Base-by-base conservation (phyloP, 2,888 invertebrate species). In the Netelia fuscicornis region DNA sequence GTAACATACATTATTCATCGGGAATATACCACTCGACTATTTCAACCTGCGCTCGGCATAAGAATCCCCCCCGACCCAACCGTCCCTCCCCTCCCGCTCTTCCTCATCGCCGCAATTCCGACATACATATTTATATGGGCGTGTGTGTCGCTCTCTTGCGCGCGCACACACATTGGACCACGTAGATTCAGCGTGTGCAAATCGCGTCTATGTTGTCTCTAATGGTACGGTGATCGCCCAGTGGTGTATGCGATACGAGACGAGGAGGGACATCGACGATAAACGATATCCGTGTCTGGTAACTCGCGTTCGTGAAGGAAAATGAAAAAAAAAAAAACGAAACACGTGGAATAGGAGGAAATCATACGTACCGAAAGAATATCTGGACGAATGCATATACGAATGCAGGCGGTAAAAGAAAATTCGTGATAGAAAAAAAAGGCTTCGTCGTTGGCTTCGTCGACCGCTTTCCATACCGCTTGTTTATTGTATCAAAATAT, bases 1-100 rank as follows among this genome's bases (percentile, higher is more conserved):
- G 81, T 83, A 84, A 79, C 84, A 87, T 87, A 83, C 86, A 86
- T 87, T 86, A 86, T 86, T 86, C 86, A 86, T 86, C 80, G 86
- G 68, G 67, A 85, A 74, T 72, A 72, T 83, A 83, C 79, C 78
- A 83, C 82, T 86, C 84, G 87, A 86, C 87, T 85, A 87, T 87
- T 87, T 86, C 83, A 87, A 87, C 83, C 83, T 87, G 87, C 85
- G 76, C 78, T 64, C 58, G 75, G 84, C 81, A 84, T 84, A 78
- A 87, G 81, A 83, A 79, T 77, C 71, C 65, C 37, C 71, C 67
- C 60, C 30, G 37, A 37, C 11, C 60, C 60, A 48, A 52, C 54
- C 13, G 30, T 58, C 37, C 30, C 67, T 42, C 17, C 67, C 56
- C 17, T n/a, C 42, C 54, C 74, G 20, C 64, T 54, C 42, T 64